Evolutionary conservation across 1,140 invertebrate species (phyloP), one percentile per base, ranked within the genome.

Genomic region (Calliphora vicina): DNA sequence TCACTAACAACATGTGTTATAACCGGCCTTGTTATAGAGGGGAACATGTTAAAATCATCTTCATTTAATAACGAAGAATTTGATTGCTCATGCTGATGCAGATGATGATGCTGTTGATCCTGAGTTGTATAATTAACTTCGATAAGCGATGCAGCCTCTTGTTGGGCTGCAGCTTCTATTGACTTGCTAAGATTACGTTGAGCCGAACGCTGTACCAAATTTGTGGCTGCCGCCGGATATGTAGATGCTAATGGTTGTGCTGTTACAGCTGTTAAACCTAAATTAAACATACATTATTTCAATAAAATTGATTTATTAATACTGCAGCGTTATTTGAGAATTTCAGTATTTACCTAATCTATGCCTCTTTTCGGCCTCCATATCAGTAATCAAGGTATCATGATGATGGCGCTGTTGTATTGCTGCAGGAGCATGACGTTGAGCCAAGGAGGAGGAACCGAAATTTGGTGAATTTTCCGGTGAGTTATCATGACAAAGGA

Each of bases 401-500:
- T 87, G 86, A 67, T 74, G 82, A 67, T 74, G 82, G 25, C 71
- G 72, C 13, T 82, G 81, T 25, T 81, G 57, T 5, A 74, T 45
- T 27, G 88, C 87, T 17, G 91, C 90, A 27, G 88, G 87, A 17
- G 91, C 90, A 61, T 90, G 88, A n/a, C 89, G 87, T 76, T 91
- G 89, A 85, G 45, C 86, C 80, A 15, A 80, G 50, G 73, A 57
- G 0, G 26, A 85, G 82, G 0, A 81, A 3, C 2, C 86, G 43
- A 83, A 87, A 29, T 67, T 85, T 26, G 88, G 89, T 89, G 92
- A 82, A 88, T 86, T 87, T 86, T 88, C 84, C 85, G 90, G 88
- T 94, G 94, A 86, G 73, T 86, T 88, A 85, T 97, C 96, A 45
- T 96, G 96, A 93, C 97, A 98, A 74, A 98, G 92, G 91, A 96